Evolutionary conservation across 1,140 invertebrate genomes (phyloP).

Genomic region (Achatina immaculata): DNA sequence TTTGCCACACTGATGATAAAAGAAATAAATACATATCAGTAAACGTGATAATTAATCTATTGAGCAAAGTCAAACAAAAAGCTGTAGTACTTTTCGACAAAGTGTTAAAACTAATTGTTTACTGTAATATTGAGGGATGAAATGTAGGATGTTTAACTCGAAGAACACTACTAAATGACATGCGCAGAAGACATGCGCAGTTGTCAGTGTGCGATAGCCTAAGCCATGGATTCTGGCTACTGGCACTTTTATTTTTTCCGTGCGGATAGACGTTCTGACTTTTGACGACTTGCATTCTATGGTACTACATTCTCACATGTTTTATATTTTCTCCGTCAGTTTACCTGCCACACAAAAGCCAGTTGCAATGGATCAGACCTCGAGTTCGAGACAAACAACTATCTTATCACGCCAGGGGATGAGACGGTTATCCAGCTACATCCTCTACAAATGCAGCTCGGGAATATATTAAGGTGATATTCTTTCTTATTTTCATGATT

Average conservation of each 20-base stretch:
- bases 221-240: neutral
- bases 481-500: neutral
- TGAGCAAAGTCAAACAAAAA: too few relatives aligned
- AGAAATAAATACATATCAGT: too few relatives aligned
- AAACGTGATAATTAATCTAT: too few relatives aligned
- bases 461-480: slow-evolving; percentile 6
- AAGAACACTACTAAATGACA: too few relatives aligned
- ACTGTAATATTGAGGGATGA: too few relatives aligned
- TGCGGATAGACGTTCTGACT: neutral
- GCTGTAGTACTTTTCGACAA: too few relatives aligned
- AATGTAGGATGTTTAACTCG: too few relatives aligned
- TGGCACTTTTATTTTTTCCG: neutral
- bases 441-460: neutral
- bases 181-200: neutral
- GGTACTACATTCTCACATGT: neutral
- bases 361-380: neutral
- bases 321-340: neutral
- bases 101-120: too few relatives aligned
- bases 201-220: neutral
- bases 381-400: neutral
- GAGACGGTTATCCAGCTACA: neutral
- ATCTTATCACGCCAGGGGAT: neutral
- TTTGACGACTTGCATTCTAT: neutral
- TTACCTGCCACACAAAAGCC: neutral
- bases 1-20: too few relatives aligned